Base-by-base conservation (phyloP, 2,113 vertebrate species). In the Stigmatopora argus region DNA sequence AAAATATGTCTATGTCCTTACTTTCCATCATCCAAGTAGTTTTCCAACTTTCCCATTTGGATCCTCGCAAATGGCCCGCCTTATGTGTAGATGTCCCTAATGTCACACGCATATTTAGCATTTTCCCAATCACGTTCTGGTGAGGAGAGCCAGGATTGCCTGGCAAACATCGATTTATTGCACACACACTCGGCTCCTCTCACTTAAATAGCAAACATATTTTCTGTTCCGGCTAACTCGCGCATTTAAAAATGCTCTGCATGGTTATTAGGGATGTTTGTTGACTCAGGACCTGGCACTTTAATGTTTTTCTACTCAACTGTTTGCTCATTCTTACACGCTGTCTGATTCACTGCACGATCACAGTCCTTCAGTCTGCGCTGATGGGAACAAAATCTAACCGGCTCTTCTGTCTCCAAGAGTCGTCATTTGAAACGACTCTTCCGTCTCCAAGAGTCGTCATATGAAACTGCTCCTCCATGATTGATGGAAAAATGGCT, bases 381-480 rank as follows among this genome's bases (percentile, higher is more conserved):
- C 66, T 59, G 62, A 78, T 64, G 34, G 61, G 71, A 68, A 74
- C 31, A 64, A 70, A 78, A 61, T 62, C 55, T 57, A 31, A 31
- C 1, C 26, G 46, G 47, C 15, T 67, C 70, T 62, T 49, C 15
- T 68, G 44, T 67, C 48, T 77, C 73, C 66, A 65, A 59, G 65
- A 59, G 56, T 72, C 82, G 75, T 26, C 75, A 76, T 83, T 76
- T 81, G 63, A 78, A 71, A 70, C 73, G 75, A 64, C 15, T 67
- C 70, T 62, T 49, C 15, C 68, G 44, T 67, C 48, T 77, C 73
- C 66, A 65, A 59, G 65, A 59, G 56, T 72, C 82, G 75, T 26
- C 75, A 76, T 83, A 74, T 81, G 63, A 78, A 71, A 70, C 73
- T 74, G 66, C 59, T 45, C 45, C 48, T 38, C n/a, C 46, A 67